A percentile compares a stretch with the other conserved stretches of the same genome.
These are phyloP conservation scores for Todiramphus saurophagus DNA, from an alignment of 2,113 vertebrate genomes.

Conservation along the genomic window DNA sequence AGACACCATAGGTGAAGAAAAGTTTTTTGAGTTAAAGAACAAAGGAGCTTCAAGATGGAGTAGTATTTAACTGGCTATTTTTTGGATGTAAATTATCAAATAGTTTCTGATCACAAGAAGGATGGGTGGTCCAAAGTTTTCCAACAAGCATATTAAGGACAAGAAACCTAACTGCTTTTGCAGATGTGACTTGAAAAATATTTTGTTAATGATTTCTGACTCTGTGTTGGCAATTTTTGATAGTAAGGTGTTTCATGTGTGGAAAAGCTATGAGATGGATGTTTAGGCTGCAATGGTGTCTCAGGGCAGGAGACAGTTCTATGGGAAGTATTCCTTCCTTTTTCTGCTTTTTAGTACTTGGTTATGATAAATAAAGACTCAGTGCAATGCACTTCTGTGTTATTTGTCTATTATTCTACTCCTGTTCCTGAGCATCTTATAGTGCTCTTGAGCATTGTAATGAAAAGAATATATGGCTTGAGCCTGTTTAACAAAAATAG, in stretches of 20 bases:
- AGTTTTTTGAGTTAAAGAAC: neutral
- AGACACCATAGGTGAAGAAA: neutral
- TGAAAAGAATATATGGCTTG: slow-evolving; percentile 7
- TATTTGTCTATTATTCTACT: neutral
- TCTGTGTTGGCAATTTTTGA: neutral
- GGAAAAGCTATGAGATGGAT: neutral
- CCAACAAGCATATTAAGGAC: neutral
- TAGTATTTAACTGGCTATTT: neutral
- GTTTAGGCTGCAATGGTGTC: neutral
- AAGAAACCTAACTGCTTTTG: neutral
- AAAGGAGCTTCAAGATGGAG: neutral
- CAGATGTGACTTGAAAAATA: neutral
- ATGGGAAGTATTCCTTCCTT: neutral
- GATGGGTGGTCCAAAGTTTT: neutral
- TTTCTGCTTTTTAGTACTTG: neutral
- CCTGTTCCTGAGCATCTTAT: neutral
- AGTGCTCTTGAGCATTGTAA: neutral
- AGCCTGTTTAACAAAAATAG: slow-evolving; percentile 26
- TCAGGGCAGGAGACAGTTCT: neutral
- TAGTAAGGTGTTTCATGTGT: neutral
- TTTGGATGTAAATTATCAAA: neutral
- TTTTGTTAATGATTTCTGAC: neutral
- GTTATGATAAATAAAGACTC: neutral
- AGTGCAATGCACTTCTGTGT: neutral
- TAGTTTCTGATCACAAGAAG: neutral